Evolutionary conservation across 1,140 invertebrate species (phyloP), one percentile per base, ranked within the genome.

Genomic region (Temnothorax longispinosus): DNA sequence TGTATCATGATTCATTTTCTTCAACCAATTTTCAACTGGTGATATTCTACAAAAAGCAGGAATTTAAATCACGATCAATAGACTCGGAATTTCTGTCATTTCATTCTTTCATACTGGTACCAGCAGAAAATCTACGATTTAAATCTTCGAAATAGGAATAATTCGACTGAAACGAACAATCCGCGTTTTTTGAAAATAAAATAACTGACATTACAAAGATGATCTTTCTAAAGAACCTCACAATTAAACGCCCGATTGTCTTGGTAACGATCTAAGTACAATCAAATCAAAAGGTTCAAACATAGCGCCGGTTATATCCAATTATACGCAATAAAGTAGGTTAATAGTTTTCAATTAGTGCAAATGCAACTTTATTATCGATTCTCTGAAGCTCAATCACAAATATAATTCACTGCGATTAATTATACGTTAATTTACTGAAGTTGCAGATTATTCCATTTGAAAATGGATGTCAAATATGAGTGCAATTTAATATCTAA

Each of bases 401-500:
- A 50, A 44, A 81, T 56, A 35, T 71, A 56, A 81, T 81, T 69
- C 21, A 50, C 18, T 69, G n/a, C 62, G n/a, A 54, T 81, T 71
- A 81, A 56, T 81, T 69, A 50, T 15, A 44, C 27, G 58, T 78
- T 78, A 58, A 76, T 76, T 78, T 78, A 44, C 69, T 56, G 44
- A 80, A 81, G 65, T 80, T 44, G 35, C 50, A 56, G n/a, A 35
- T 56, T 15, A 52, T 56, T 21, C 38, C 21, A 47, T 50, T 67
- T 44, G 6, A 75, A 74, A 84, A 74, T 74, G 27, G 54, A 27
- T 67, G 32, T 80, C 47, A 74, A 32, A 74, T 60, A 58, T 58
- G 13, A 18, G 50, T 50, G 41, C 27, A 75, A 84, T 84, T 82
- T 82, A 72, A 60, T 50, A 60, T 32, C 27, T 18, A 38, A 81